These are phyloP conservation scores for Sardinella longiceps DNA, from an alignment of 2,797 vertebrate genomes.

Conservation along the genomic window DNA sequence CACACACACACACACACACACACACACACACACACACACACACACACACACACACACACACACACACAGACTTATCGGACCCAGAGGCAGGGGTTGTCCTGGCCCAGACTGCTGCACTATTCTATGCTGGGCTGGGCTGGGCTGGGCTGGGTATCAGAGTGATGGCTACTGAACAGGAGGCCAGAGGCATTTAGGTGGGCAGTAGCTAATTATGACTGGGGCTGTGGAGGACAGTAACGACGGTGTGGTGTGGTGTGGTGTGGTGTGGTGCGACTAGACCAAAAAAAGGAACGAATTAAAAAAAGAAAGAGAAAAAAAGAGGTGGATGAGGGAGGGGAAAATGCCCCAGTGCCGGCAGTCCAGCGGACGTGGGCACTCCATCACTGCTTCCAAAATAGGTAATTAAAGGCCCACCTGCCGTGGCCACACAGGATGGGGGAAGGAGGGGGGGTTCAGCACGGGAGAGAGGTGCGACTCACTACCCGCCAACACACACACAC, in stretches of 20 bases:
- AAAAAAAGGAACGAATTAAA: no score
- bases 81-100: constrained; percentile 39
- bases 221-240: constrained; percentile 54
- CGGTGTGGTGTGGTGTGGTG: constrained; percentile 43
- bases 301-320: neutral
- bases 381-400: constrained; percentile 69
- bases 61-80: neutral
- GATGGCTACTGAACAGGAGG: constrained; percentile 40
- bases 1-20: no score
- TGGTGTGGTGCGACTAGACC: constrained; percentile 8
- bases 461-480: constrained; percentile 47
- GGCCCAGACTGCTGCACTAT: neutral
- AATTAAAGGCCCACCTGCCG: constrained; percentile 75
- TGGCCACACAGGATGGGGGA: constrained; percentile 49
- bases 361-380: constrained; percentile 61
- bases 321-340: neutral
- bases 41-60: no score
- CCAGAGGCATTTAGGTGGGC: constrained; percentile 52
- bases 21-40: no score
- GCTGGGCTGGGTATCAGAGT: constrained; percentile 28
- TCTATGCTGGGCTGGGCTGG: neutral
- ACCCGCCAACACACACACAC: neutral
- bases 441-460: constrained; percentile 50
- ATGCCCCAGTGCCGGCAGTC: constrained; percentile 58
- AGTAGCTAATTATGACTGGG: constrained; percentile 57